Conservation (phyloP, 2,888 invertebrate genomes). For the Sinhomidia bicolor region DNA sequence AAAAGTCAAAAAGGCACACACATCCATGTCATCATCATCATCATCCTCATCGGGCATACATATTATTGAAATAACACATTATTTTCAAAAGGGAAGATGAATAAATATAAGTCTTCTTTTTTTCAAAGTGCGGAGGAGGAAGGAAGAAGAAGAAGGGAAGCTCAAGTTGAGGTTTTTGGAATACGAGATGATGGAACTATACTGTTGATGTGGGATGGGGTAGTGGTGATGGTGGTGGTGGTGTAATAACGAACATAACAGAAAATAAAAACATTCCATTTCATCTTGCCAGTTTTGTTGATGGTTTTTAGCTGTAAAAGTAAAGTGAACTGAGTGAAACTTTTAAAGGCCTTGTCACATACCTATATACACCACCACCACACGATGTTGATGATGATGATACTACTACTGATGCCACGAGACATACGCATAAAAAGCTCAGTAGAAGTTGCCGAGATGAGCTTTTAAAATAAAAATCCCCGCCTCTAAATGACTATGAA, state of each 20-base stretch:
- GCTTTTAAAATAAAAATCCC: conserved; percentile 61
- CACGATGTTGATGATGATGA: background rate
- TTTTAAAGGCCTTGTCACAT: background rate
- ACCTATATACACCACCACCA: too few relatives aligned
- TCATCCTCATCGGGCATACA: too few relatives aligned
- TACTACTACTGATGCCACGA: conserved; percentile 16
- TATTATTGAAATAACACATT: conserved; percentile 60
- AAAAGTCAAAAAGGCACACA: conserved; percentile 22
- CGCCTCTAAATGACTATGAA: conserved; percentile 71
- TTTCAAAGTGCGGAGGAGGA: conserved; percentile 42
- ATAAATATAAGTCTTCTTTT: conserved; percentile 29
- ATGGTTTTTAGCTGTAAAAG: conserved; percentile 10
- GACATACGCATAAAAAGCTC: conserved; percentile 37
- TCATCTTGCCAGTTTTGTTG: background rate
- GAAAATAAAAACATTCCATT: conserved; percentile 49
- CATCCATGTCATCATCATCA: too few relatives aligned
- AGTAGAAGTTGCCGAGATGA: conserved; percentile 44
- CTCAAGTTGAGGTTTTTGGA: too few relatives aligned
- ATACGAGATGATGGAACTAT: conserved; percentile 21
- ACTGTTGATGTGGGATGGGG: background rate
- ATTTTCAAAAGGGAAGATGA: background rate
- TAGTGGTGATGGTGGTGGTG: conserved; percentile 18
- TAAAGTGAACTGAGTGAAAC: background rate
- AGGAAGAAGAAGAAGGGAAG: too few relatives aligned
- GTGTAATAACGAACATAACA: conserved; percentile 45